phyloP scores from a whole-genome alignment of 2,888 invertebrate genomes.

The Caradrina kadenii region DNA sequence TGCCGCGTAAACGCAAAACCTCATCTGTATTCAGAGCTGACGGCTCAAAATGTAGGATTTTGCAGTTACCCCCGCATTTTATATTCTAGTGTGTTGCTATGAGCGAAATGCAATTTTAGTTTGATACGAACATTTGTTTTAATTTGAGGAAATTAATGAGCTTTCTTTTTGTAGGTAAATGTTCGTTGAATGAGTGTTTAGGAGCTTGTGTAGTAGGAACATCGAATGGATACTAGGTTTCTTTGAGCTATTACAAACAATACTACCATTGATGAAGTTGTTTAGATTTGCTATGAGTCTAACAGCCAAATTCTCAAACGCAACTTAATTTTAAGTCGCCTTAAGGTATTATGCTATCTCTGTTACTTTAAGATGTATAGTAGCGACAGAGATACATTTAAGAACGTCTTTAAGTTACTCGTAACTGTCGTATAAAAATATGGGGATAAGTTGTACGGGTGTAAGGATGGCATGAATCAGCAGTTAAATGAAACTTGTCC shows the following conservation, averaged over 20 bases:
- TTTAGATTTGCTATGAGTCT: background rate
- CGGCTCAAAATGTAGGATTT: constrained; percentile 61
- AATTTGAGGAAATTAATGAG: constrained; percentile 44
- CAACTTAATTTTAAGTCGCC: too few relatives aligned
- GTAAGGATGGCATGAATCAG: too few relatives aligned
- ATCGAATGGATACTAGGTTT: too few relatives aligned
- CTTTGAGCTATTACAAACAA: rapidly evolving
- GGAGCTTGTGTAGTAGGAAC: background rate
- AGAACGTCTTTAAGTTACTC: too few relatives aligned
- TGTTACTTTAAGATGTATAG: too few relatives aligned
- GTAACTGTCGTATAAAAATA: too few relatives aligned
- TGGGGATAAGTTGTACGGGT: too few relatives aligned
- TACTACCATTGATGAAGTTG: background rate
- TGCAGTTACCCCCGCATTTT: constrained; percentile 52
- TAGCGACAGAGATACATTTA: too few relatives aligned
- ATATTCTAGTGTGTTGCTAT: constrained; percentile 50
- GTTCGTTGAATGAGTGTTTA: background rate
- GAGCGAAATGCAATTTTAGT: constrained; percentile 56
- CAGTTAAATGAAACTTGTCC: too few relatives aligned
- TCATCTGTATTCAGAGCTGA: constrained; percentile 74
- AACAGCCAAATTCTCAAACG: too few relatives aligned
- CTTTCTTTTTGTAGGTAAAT: constrained; percentile 4
- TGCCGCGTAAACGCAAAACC: constrained; percentile 74
- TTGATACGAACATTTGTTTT: constrained; percentile 47
- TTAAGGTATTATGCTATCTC: too few relatives aligned